Conservation (phyloP, 2,113 vertebrate species). For the Cromileptes altivelis region DNA sequence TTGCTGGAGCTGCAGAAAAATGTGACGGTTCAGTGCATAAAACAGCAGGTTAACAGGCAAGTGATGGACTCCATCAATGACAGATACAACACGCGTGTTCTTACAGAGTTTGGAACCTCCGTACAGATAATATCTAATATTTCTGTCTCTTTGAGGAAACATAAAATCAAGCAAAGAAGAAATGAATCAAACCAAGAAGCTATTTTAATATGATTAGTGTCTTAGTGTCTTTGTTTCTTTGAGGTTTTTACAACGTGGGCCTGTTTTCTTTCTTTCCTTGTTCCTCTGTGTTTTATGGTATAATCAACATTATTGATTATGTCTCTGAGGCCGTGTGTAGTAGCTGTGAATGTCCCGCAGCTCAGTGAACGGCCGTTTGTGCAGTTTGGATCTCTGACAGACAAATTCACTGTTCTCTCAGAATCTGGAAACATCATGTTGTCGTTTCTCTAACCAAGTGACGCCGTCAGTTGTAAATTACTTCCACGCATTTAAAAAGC, state of each 20-base stretch:
- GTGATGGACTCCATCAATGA: background rate
- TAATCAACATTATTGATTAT: conserved; percentile 60
- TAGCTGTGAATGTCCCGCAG: conserved; percentile 5
- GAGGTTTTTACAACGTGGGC: background rate
- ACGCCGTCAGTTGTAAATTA: background rate
- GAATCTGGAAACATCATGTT: background rate
- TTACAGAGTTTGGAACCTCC: background rate
- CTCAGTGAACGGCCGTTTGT: background rate
- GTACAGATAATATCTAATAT: background rate
- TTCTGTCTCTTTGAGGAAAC: background rate
- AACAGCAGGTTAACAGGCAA: background rate
- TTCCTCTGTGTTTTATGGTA: conserved; percentile 37
- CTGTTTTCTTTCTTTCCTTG: background rate
- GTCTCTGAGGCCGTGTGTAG: conserved; percentile 24
- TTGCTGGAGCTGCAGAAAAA: conserved; percentile 31
- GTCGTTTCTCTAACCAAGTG: background rate
- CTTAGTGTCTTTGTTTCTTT: conserved; percentile 12
- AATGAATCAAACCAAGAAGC: background rate
- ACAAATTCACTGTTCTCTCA: background rate
- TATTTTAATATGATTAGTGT: background rate
- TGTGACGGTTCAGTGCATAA: conserved; percentile 2
- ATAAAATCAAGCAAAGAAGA: background rate
- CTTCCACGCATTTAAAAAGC: background rate
- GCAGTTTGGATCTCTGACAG: background rate
- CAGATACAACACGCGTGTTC: background rate